A percentile compares a stretch with the other conserved stretches of the same genome.
Evolutionary conservation across 1,140 invertebrate species (phyloP).

Genomic region (Microvelia longipes): DNA sequence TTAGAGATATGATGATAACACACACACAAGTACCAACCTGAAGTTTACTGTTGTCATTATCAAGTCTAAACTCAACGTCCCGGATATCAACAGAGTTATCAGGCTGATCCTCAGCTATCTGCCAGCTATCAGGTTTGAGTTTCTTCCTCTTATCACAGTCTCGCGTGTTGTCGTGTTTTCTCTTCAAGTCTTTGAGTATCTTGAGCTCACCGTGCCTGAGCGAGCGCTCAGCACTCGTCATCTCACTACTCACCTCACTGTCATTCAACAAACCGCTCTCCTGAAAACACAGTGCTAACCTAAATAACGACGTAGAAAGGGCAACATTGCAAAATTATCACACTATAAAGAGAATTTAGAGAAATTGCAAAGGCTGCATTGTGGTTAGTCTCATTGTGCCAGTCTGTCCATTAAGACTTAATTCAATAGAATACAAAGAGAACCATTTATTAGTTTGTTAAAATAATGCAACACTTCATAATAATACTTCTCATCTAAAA

Average conservation of each 20-base stretch:
- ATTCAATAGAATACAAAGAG: too few relatives aligned
- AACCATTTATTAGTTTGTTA: too few relatives aligned
- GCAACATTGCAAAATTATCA: too few relatives aligned
- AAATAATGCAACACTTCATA: too few relatives aligned
- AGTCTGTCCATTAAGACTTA: too few relatives aligned
- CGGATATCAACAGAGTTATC: conserved; percentile 57
- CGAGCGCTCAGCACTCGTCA: conserved; percentile 59
- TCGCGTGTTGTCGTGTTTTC: conserved; percentile 40
- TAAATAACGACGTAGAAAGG: too few relatives aligned
- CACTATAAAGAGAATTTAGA: too few relatives aligned
- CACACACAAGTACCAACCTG: too few relatives aligned
- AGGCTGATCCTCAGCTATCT: conserved; percentile 37
- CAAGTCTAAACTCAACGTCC: conserved; percentile 80
- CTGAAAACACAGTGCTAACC: conserved; percentile 28
- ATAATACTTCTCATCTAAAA: too few relatives aligned
- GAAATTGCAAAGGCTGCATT: too few relatives aligned
- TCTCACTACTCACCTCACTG: conserved; percentile 33
- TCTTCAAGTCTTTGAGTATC: conserved; percentile 62
- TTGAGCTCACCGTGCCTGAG: conserved; percentile 74
- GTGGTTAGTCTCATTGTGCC: too few relatives aligned
- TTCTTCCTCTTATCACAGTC: conserved; percentile 51
- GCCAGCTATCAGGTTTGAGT: conserved; percentile 43
- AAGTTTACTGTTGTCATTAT: conserved; percentile 51
- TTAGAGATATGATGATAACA: too few relatives aligned
- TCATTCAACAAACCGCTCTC: conserved; percentile 52